phyloP scores from a whole-genome alignment of 2,113 vertebrate genomes.

The Dicerorhinus sumatrensis region DNA sequence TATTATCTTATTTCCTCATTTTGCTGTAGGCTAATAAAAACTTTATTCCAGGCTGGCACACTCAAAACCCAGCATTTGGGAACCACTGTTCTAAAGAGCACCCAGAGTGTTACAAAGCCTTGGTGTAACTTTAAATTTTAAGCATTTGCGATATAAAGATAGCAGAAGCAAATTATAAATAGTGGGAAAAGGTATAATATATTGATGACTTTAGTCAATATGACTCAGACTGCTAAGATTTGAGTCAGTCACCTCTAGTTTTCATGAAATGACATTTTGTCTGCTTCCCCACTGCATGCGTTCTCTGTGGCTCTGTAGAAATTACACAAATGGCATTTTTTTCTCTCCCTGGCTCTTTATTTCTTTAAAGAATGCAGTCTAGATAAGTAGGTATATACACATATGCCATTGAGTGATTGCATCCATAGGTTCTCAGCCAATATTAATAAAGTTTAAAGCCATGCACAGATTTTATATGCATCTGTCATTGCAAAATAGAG shows the following conservation, averaged over 20 bases:
- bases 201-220: neutral
- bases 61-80: neutral
- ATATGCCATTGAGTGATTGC: neutral
- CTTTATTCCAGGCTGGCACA: neutral
- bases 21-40: neutral
- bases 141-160: constrained; percentile 25
- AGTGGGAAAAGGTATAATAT: neutral
- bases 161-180: constrained; percentile 26
- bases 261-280: constrained; percentile 47
- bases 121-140: constrained; percentile 4
- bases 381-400: neutral
- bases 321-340: neutral
- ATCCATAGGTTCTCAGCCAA: constrained; percentile 29
- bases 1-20: constrained; percentile 37
- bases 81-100: neutral
- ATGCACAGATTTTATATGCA: constrained; percentile 56
- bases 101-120: neutral
- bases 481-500: constrained; percentile 61
- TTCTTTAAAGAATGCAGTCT: constrained; percentile 43
- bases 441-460: constrained; percentile 58
- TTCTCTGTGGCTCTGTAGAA: constrained; percentile 16
- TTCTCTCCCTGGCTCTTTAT: neutral
- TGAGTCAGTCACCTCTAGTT: neutral
- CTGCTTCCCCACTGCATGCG: neutral
- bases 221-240: constrained; percentile 47